phyloP scores from a whole-genome alignment of 2,888 invertebrate species.

The Chloroclysta siterata region DNA sequence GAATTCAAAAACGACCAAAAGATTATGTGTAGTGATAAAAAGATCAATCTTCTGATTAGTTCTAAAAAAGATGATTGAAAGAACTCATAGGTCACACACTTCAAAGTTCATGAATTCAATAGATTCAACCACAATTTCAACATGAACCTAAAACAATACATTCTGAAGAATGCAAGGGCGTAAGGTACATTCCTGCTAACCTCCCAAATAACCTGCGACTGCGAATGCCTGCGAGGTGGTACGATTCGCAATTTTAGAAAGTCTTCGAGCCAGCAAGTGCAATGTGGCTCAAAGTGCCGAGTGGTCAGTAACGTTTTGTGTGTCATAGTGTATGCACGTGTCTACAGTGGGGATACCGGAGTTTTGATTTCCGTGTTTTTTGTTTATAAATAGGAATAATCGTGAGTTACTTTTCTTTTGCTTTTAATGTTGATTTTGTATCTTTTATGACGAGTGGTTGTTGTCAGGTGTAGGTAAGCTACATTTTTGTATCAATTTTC shows the following conservation, averaged over 20 bases:
- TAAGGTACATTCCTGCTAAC: conserved; percentile 24
- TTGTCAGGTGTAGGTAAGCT: conserved; percentile 6
- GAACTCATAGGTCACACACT: no score
- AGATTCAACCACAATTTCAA: neutral
- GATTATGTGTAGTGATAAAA: no score
- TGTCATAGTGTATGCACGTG: conserved; percentile 66
- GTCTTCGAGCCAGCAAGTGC: conserved; percentile 69
- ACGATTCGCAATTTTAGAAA: conserved; percentile 77
- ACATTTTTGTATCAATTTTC: conserved; percentile 40
- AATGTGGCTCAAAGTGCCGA: conserved; percentile 58
- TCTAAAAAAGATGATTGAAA: no score
- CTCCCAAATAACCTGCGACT: conserved; percentile 35
- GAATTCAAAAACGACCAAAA: no score
- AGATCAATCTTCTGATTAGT: no score
- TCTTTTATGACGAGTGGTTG: neutral
- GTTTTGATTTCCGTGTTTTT: conserved; percentile 31
- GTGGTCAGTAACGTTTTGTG: conserved; percentile 68
- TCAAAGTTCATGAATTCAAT: neutral
- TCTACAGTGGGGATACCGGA: conserved; percentile 28
- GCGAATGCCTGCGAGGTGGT: conserved; percentile 23
- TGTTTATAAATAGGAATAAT: conserved; percentile 29
- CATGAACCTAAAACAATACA: conserved; percentile 6
- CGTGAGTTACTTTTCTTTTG: conserved; percentile 31
- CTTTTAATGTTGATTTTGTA: neutral
- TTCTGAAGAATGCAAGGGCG: conserved; percentile 21